Conservation (phyloP, 2,888 invertebrate species). For the Junonia oenone region DNA sequence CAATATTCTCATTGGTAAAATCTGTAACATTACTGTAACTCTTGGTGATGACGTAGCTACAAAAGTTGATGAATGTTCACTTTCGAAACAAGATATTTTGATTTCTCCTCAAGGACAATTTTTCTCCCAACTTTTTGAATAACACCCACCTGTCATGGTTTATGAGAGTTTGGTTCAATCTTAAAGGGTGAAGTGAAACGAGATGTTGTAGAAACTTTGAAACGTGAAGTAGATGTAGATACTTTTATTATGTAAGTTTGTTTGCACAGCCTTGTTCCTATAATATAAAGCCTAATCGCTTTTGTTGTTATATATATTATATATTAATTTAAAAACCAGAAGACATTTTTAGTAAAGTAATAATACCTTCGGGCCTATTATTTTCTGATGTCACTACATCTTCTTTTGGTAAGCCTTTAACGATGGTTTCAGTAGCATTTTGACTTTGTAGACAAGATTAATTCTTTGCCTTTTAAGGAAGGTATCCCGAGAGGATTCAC, state of each 20-base stretch:
- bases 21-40: not conserved
- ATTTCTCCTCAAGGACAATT: not conserved
- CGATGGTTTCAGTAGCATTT: too few species aligned
- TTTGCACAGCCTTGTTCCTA: not conserved
- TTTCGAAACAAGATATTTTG: not conserved
- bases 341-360: too few species aligned
- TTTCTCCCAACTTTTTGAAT: not conserved
- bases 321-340: too few species aligned
- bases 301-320: not conserved
- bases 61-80: not conserved
- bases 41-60: not conserved
- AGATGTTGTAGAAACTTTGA: not conserved
- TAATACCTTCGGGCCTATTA: too few species aligned
- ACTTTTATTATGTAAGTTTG: not conserved
- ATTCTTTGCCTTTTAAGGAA: too few species aligned
- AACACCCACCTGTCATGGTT: not conserved
- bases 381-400: too few species aligned
- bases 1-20: not conserved
- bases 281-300: not conserved
- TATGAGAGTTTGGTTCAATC: not conserved
- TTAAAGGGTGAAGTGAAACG: not conserved
- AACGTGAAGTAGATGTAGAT: not conserved
- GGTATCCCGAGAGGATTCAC: too few species aligned
- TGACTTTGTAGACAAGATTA: too few species aligned
- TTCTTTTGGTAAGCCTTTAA: too few species aligned